Conservation (phyloP, 2,888 invertebrate species). For the Kuschelorhynchus macadamiae region DNA sequence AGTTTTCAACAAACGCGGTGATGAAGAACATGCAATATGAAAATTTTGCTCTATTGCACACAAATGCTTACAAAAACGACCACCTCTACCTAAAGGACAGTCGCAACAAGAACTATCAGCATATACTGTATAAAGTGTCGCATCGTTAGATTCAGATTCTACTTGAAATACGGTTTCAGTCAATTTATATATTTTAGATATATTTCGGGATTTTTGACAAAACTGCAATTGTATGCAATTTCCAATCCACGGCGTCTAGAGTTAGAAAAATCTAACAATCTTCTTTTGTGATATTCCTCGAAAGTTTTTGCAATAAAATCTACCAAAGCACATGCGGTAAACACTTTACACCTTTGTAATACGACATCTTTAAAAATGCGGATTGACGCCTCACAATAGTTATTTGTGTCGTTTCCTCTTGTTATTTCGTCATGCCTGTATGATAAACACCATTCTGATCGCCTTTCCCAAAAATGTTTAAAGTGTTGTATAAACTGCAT, state of each 20-base stretch:
- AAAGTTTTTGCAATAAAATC: not conserved
- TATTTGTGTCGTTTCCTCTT: not conserved
- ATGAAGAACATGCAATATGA: not conserved
- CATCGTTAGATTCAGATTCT: not conserved
- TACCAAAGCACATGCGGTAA: not conserved
- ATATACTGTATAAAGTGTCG: not conserved
- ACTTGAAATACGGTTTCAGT: not conserved
- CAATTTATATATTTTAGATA: not conserved
- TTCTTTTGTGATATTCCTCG: slow-evolving; percentile 1
- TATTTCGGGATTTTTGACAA: not conserved
- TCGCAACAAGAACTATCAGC: slow-evolving; percentile 3
- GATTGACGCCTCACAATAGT: too few relatives aligned
- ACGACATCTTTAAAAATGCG: not conserved
- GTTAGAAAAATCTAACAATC: slow-evolving; percentile 2
- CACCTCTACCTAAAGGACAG: not conserved
- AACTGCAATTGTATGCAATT: not conserved
- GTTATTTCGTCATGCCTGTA: not conserved
- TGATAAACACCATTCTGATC: too few relatives aligned
- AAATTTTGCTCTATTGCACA: slow-evolving; percentile 3
- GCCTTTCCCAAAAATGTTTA: too few relatives aligned
- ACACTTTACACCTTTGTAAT: not conserved
- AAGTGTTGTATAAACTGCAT: not conserved
- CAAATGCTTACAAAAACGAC: not conserved
- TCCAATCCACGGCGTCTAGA: slow-evolving; percentile 4
- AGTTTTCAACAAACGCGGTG: too few relatives aligned